Base-by-base conservation (phyloP, 2,797 vertebrate species). In the Otolemur crassicaudatus region DNA sequence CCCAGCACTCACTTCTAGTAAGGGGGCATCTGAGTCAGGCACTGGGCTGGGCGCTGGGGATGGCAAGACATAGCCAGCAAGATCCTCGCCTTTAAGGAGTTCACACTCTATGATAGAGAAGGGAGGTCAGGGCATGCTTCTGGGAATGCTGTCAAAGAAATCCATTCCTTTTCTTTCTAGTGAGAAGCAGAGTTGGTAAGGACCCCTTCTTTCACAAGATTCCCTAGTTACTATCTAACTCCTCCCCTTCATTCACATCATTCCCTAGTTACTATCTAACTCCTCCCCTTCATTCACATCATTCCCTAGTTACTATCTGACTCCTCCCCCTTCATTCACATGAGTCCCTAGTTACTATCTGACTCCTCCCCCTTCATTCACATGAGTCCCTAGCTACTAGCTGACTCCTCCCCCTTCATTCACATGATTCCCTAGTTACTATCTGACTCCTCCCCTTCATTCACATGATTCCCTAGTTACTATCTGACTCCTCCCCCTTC, bases 11-110 rank as follows among this genome's bases (percentile, higher is more conserved):
- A 13, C 0, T 43, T 70, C 73, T 16, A 80, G 60, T 9, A 73
- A 37, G 0, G 0, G 58, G 17, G n/a, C 37, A 23, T n/a, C 20
- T 20, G n/a, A 12, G 20, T 9, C 27, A 43, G 82, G 61, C 27
- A n/a, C 16, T 20, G 22, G 29, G 12, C 12, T 49, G 37, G 75
- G 49, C 34, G 19, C 46, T 27, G 49, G 76, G 6, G 27, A 65
- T 23, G 29, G 3, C n/a, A 67, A 27, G 37, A n/a, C 2, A 40
- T 22, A 60, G 16, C 12, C 63, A 20, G 49, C 5, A 37, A 60
- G 56, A 80, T 63, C 22, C 49, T 40, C 53, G 27, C 5, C 25
- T 49, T 20, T 17, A 37, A 69, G 40, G 46, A 72, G 31, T n/a
- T 63, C 22, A 37, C 20, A 29, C 1, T 29, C 46, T 63, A 53